Evolutionary conservation across 2,888 invertebrate genomes (phyloP), one percentile per base, ranked within the genome.

Genomic region (Hirtodrosophila duncani): DNA sequence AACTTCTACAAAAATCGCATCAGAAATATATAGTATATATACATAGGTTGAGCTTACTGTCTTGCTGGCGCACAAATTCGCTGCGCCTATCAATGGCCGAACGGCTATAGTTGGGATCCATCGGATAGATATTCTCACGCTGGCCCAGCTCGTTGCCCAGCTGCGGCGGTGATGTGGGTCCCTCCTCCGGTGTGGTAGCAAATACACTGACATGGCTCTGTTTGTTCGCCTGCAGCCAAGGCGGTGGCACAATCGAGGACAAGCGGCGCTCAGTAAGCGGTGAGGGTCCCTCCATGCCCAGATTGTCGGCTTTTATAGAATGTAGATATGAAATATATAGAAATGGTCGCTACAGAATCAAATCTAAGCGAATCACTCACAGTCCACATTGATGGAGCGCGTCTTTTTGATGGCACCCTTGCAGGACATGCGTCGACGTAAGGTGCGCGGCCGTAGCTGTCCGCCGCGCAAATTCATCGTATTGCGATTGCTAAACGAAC

Each of bases 371-470:
- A 3, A 3, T 2, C 57, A 90, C 93, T 90, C 87, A 94, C 94
- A 92, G 85, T 94, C 96, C 4, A 96, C 93, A 82, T 95, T 95
- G 61, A 98, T 98, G 7, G 97, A 96, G 65, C 97, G 89, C 0
- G 97, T 97, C 84, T 97, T 94, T 87, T 95, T 94, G 52, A 98
- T 96, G 27, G 97, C 96, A 41, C 98, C 98, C 75, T 93, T 92
- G 11, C 97, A 94, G 0, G 95, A 96, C 92, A 96, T 93, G 80
- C 92, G 91, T 1, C 95, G 89, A 30, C 91, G 90, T 33, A 94
- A 75, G 49, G 89, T 87, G 21, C 90, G 89, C 30, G 91, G 89
- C 11, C 90, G 88, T 1, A 86, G 81, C 39, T 88, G 89, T 0
- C 88, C 83, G 16, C 89, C 88, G 5, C 90, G 88, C 3, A 88